Base-by-base conservation (phyloP, 2,797 vertebrate species). In the Synaphobranchus kaupii region DNA sequence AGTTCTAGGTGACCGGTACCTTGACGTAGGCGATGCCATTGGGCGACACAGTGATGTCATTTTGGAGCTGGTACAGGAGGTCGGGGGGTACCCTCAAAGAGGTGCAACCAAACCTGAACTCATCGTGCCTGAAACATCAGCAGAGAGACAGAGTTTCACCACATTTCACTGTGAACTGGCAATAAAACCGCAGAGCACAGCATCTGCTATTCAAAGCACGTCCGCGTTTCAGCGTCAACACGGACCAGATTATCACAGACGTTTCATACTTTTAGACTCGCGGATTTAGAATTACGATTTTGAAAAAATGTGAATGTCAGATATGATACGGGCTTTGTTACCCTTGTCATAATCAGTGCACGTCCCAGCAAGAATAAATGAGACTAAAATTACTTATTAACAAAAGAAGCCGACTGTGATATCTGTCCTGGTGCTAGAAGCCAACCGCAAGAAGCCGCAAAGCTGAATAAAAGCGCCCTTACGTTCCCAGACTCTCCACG, bases 91-190 rank as follows among this genome's bases (percentile, higher is more conserved):
- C 96, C 91, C 95, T 94, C 89, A 99, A 94, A 89, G 98, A 98
- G 7, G 97, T 95, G 93, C 98, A 99, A 92, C 98, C 98, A 86
- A 99, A 99, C 94, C 95, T 98, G 91, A 98, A 99, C 90, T 98
- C 98, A 92, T 99, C 98, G 0, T 94, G 93, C 86, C 98, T 99
- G 94, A 90, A 92, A 95, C 90, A 91, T 2, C 92, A 91, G 87
- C 2, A 76, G 1, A 76, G 39, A 66, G 60, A 84, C 0, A 13
- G 39, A 4, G 39, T 22, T 44, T 78, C 39, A 58, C 7, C 54
- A 8, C 52, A 50, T n/a, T 83, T 83, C 81, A 50, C 50, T 44
- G 56, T 58, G 22, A 7, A 60, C n/a, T 1, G 15, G 15, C 8
- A 1, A 4, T 9, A 80, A 84, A 28, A n/a, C 0, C 12, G 50